These are phyloP conservation scores for Crocuta crocuta DNA, from an alignment of 2,113 vertebrate species.

Conservation along the genomic window DNA sequence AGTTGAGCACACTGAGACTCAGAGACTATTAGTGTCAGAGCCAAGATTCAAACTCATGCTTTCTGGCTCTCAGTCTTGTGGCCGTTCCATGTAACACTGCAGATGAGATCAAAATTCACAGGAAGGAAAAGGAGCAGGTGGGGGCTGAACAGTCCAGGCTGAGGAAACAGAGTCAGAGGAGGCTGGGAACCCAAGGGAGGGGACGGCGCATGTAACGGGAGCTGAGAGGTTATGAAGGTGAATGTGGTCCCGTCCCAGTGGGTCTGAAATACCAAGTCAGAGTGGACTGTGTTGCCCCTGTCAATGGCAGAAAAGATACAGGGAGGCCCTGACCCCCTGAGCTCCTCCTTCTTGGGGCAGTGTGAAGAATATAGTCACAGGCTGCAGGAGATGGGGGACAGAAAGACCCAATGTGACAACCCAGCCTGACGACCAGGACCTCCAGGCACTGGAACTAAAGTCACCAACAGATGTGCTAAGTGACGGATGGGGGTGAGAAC, in stretches of 20 bases:
- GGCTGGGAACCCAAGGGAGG: background rate
- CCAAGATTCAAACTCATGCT: background rate
- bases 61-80: background rate
- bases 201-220: background rate
- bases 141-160: background rate
- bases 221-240: background rate
- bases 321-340: background rate
- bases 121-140: background rate
- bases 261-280: background rate
- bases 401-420: background rate
- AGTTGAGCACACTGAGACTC: background rate
- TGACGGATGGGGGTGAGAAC: accelerated
- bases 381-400: background rate
- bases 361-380: background rate
- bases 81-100: background rate
- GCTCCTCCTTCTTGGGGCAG: background rate
- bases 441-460: background rate
- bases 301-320: background rate
- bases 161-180: background rate
- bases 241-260: background rate
- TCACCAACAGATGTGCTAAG: background rate
- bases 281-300: too few relatives aligned
- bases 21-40: background rate
- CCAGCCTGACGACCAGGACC: background rate
- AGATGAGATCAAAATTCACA: background rate